phyloP scores from a whole-genome alignment of 2,888 invertebrate species.

The Cosmia pyralina region DNA sequence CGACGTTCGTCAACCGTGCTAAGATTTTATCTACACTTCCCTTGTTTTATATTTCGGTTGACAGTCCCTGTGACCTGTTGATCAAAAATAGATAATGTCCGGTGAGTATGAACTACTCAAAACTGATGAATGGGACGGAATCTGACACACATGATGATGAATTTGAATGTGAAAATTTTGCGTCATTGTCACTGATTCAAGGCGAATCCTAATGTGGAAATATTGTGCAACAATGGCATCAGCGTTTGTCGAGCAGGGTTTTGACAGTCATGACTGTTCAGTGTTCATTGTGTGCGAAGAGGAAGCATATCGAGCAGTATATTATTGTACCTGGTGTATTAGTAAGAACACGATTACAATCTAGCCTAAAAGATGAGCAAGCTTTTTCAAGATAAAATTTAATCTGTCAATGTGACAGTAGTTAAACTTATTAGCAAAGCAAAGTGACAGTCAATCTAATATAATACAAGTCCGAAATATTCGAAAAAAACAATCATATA shows the following conservation, averaged over 20 bases:
- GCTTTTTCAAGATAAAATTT: no score
- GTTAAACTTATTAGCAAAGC: neutral
- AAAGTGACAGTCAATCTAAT: neutral
- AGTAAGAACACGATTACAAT: no score
- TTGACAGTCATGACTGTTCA: neutral
- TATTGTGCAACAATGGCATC: neutral
- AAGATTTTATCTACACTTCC: constrained; percentile 18
- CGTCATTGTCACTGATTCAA: neutral
- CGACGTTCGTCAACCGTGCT: constrained; percentile 2
- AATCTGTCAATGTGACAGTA: neutral
- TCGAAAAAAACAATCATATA: neutral
- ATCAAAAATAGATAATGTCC: neutral
- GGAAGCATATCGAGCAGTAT: neutral
- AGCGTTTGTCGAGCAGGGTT: neutral
- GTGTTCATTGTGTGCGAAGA: neutral
- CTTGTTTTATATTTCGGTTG: neutral
- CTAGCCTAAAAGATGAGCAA: no score
- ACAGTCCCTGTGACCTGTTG: constrained; percentile 6
- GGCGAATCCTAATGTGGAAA: neutral
- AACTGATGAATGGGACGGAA: neutral
- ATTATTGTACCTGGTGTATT: no score
- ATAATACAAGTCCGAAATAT: neutral
- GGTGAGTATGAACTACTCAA: neutral
- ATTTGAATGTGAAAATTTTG: neutral
- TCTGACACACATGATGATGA: neutral